These are phyloP conservation scores for Halcyon malimbica DNA, from an alignment of 2,113 vertebrate genomes.

Conservation along the genomic window DNA sequence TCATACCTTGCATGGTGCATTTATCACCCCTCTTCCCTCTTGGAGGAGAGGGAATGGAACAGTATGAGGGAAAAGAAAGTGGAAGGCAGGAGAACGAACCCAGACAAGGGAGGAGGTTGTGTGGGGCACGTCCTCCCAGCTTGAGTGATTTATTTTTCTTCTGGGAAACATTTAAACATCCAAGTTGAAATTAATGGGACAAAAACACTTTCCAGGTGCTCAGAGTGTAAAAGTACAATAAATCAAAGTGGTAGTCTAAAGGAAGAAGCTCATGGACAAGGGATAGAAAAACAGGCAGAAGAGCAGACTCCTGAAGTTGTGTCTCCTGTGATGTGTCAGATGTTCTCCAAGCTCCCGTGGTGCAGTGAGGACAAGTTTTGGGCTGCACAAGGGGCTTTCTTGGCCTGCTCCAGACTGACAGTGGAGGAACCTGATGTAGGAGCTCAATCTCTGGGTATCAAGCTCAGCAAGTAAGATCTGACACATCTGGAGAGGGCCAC, in stretches of 20 bases:
- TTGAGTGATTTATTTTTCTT: constrained; percentile 37
- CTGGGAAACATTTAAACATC: constrained; percentile 27
- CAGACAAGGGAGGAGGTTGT: neutral
- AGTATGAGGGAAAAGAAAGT: constrained; percentile 16
- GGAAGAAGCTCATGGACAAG: neutral
- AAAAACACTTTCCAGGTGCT: constrained; percentile 61
- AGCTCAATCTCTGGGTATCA: neutral
- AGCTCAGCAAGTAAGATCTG: neutral
- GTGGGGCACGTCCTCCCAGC: neutral
- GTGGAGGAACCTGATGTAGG: neutral
- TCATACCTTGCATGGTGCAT: neutral
- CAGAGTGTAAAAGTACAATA: constrained; percentile 11
- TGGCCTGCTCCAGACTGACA: neutral
- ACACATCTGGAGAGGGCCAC: neutral
- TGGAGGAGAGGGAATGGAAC: neutral
- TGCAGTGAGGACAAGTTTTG: neutral
- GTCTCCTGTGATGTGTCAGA: neutral
- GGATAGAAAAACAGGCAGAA: neutral
- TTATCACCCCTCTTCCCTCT: neutral
- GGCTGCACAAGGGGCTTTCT: neutral
- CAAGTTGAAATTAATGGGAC: constrained; percentile 49
- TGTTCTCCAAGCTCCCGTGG: neutral
- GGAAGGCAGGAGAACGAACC: neutral
- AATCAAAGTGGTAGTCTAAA: constrained; percentile 5
- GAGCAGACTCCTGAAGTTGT: neutral